Conservation (phyloP, 2,888 invertebrate genomes). For the Euphydryas editha region DNA sequence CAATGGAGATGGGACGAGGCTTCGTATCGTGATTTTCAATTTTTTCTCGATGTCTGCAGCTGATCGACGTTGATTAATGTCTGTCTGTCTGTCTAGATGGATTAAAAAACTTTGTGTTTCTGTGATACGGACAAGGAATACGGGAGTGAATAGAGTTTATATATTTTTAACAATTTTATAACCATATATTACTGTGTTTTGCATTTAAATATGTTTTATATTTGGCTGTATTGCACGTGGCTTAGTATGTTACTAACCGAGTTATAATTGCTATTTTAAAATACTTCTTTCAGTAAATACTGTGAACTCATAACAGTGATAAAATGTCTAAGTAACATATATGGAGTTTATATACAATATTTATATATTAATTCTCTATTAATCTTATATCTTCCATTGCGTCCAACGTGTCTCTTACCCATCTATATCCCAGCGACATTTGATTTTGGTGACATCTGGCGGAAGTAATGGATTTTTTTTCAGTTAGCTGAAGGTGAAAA, state of each 20-base stretch:
- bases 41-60: constrained; percentile 59
- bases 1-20: constrained; percentile 28
- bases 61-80: constrained; percentile 83
- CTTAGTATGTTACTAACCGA: too few relatives aligned
- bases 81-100: constrained; percentile 69
- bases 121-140: constrained; percentile 57
- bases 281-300: too few relatives aligned
- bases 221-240: background rate
- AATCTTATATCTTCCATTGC: background rate
- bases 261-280: too few relatives aligned
- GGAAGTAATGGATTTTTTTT: constrained; percentile 83
- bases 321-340: background rate
- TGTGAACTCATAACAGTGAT: too few relatives aligned
- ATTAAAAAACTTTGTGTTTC: constrained; percentile 81
- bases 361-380: background rate
- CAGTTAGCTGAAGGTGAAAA: constrained; percentile 84
- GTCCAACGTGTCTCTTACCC: constrained; percentile 48
- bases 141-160: constrained; percentile 48
- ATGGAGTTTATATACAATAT: background rate
- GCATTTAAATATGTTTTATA: background rate
- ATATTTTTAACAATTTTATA: background rate
- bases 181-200: background rate
- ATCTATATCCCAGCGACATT: constrained; percentile 66
- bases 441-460: constrained; percentile 83
- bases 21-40: constrained; percentile 37